phyloP scores from a whole-genome alignment of 2,113 vertebrate species.

The Loxodonta africana region DNA sequence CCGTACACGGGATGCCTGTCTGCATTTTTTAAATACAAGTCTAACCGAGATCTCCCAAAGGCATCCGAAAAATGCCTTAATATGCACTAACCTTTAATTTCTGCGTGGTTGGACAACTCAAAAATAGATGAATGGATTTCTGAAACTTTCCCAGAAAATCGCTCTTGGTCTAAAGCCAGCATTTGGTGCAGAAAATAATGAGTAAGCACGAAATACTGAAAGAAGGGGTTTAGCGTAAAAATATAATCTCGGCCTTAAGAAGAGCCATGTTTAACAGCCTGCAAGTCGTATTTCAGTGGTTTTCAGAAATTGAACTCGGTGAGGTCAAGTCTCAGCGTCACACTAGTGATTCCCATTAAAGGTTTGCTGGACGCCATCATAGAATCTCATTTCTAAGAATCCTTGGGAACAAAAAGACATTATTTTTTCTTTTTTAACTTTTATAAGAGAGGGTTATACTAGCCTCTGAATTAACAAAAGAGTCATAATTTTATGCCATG shows the following conservation, averaged over 20 bases:
- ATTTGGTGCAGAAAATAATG: not conserved
- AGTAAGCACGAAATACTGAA: not conserved
- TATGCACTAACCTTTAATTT: conserved; percentile 49
- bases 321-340: too few relatives aligned
- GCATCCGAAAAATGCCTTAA: conserved; percentile 64
- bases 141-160: conserved; percentile 52
- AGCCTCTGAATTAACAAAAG: not conserved
- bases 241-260: not conserved
- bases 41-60: conserved; percentile 45
- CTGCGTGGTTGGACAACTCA: not conserved
- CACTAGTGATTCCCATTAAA: accelerated
- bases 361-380: accelerated
- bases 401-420: not conserved
- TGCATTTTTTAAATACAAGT: conserved; percentile 63
- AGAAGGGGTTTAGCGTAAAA: not conserved
- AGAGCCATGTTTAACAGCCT: not conserved
- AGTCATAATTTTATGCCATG: not conserved
- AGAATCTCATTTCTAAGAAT: accelerated
- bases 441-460: not conserved
- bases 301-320: not conserved
- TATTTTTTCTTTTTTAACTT: not conserved
- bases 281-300: not conserved
- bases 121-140: conserved; percentile 53
- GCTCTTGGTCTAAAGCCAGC: conserved; percentile 25
- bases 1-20: not conserved